Evolutionary conservation across 2,113 vertebrate genomes (phyloP).

Genomic region (Lontra canadensis): DNA sequence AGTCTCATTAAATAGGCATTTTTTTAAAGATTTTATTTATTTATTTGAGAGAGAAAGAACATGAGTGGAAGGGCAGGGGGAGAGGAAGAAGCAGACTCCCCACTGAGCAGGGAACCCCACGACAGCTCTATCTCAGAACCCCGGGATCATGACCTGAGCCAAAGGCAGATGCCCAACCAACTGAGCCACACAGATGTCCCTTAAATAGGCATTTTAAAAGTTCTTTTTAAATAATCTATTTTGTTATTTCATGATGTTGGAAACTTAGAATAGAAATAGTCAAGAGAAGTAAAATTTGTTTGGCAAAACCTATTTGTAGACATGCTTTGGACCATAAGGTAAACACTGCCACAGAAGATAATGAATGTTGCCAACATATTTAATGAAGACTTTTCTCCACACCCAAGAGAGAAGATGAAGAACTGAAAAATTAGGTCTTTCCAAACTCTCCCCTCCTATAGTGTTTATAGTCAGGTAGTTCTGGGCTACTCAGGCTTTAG

Average conservation of each 20-base stretch:
- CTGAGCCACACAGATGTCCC: background rate
- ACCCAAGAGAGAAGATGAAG: background rate
- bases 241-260: conserved; percentile 7
- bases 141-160: background rate
- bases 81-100: background rate
- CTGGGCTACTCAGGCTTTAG: background rate
- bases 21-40: background rate
- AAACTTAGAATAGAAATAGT: conserved; percentile 52
- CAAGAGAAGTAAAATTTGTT: background rate
- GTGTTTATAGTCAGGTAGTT: background rate
- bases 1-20: conserved; percentile 42
- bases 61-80: no score
- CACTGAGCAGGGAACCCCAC: background rate
- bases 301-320: conserved; percentile 48
- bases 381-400: background rate
- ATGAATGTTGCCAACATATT: background rate
- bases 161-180: background rate
- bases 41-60: background rate
- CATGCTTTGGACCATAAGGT: background rate
- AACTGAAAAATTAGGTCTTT: background rate
- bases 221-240: conserved; percentile 15
- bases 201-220: conserved; percentile 34
- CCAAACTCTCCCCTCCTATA: background rate
- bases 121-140: background rate
- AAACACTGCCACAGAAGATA: background rate